phyloP scores from a whole-genome alignment of 2,113 vertebrate genomes.

The Ammospiza caudacuta region DNA sequence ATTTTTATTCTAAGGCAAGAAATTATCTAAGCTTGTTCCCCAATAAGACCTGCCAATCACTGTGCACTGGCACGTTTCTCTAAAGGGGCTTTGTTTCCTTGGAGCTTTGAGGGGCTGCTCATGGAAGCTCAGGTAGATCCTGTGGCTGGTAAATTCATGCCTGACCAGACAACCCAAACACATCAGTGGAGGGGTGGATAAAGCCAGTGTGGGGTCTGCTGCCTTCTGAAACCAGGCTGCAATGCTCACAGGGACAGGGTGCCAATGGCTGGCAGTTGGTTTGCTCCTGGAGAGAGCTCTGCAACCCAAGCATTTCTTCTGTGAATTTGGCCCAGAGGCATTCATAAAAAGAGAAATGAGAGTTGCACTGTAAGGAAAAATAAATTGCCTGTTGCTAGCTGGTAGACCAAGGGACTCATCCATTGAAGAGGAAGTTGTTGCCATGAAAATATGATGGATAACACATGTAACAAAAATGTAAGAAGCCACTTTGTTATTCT shows the following conservation, averaged over 20 bases:
- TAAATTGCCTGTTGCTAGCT: not conserved
- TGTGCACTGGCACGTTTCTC: rapidly evolving
- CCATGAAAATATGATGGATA: not conserved
- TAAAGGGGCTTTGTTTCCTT: not conserved
- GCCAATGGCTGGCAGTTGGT: not conserved
- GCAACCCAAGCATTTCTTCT: not conserved
- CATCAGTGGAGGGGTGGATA: not conserved
- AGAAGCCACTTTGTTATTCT: not conserved
- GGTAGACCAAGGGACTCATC: not conserved
- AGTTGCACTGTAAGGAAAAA: not conserved
- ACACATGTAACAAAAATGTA: not conserved
- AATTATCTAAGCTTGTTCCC: rapidly evolving
- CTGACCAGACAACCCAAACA: not conserved
- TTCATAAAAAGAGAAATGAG: not conserved
- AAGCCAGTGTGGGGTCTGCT: not conserved
- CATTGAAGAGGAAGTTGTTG: not conserved
- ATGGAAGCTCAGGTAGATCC: not conserved
- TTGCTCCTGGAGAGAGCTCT: not conserved
- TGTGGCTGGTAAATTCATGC: not conserved
- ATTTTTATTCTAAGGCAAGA: not conserved
- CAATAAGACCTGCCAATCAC: rapidly evolving
- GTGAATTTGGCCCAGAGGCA: not conserved
- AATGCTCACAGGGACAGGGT: not conserved
- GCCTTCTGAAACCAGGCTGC: not conserved
- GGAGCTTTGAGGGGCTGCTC: not conserved